Conservation (phyloP, 1,140 invertebrate species). For the Trichogramma pretiosum region DNA sequence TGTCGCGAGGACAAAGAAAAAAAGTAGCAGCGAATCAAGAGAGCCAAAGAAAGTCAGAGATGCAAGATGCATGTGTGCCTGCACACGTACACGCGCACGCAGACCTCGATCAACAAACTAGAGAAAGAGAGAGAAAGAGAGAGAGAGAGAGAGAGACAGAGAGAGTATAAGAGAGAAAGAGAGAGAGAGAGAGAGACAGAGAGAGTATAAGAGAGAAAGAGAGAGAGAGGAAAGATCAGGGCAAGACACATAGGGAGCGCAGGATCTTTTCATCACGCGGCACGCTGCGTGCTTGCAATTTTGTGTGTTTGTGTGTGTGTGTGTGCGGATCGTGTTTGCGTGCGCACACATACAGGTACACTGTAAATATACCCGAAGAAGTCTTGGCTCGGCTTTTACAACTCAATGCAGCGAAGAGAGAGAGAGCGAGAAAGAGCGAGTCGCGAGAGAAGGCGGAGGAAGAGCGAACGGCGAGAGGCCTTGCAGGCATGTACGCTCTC, state of each 20-base stretch:
- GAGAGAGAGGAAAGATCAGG: constrained; percentile 35
- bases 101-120: not conserved
- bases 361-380: no score
- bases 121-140: not conserved
- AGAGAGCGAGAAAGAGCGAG: no score
- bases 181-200: not conserved
- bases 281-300: no score
- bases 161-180: not conserved
- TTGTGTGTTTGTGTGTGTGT: no score
- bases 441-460: no score
- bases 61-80: not conserved
- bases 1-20: not conserved
- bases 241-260: no score
- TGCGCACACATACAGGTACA: no score
- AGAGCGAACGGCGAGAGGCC: constrained; percentile 30
- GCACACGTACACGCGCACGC: not conserved
- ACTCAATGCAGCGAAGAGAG: constrained; percentile 38
- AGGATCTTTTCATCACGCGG: constrained; percentile 47
- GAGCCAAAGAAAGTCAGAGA: not conserved
- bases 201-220: constrained; percentile 13
- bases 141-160: not conserved
- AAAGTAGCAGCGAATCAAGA: not conserved
- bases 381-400: no score
- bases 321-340: no score
- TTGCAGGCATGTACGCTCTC: no score